Conservation (phyloP, 1,140 invertebrate genomes). For the Tetraneura akinire region DNA sequence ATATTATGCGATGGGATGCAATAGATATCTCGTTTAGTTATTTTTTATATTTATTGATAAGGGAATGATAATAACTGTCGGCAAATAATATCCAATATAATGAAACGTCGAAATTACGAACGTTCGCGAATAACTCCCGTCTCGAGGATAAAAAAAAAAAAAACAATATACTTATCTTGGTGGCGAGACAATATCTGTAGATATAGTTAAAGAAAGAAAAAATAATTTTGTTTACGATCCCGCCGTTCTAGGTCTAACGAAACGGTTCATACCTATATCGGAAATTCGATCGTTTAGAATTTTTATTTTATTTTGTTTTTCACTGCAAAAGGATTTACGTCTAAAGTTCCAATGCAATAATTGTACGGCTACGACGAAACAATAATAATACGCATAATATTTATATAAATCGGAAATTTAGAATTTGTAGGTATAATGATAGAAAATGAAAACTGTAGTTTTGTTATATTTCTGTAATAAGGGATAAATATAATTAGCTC, state of each 20-base stretch:
- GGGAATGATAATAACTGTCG: not conserved
- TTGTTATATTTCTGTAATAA: too few relatives aligned
- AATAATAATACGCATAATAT: too few relatives aligned
- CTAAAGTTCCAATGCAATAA: too few relatives aligned
- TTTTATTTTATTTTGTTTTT: not conserved
- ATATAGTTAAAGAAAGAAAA: not conserved
- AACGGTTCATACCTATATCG: not conserved
- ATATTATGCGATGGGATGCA: not conserved
- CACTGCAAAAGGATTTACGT: too few relatives aligned
- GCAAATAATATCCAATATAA: not conserved
- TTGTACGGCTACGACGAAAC: too few relatives aligned
- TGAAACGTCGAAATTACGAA: constrained; percentile 1
- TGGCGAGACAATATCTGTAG: not conserved
- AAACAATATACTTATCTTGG: not conserved
- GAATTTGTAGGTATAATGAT: too few relatives aligned
- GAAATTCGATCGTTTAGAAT: not conserved
- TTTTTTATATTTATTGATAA: not conserved
- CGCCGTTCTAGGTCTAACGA: not conserved
- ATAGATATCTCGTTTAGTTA: not conserved
- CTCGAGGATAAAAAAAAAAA: not conserved
- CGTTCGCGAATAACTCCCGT: not conserved
- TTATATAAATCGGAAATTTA: too few relatives aligned
- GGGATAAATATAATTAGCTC: too few relatives aligned
- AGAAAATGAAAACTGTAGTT: too few relatives aligned
- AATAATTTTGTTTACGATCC: not conserved